Evolutionary conservation across 2,888 invertebrate genomes (phyloP).

Genomic region (Acleris sparsana): DNA sequence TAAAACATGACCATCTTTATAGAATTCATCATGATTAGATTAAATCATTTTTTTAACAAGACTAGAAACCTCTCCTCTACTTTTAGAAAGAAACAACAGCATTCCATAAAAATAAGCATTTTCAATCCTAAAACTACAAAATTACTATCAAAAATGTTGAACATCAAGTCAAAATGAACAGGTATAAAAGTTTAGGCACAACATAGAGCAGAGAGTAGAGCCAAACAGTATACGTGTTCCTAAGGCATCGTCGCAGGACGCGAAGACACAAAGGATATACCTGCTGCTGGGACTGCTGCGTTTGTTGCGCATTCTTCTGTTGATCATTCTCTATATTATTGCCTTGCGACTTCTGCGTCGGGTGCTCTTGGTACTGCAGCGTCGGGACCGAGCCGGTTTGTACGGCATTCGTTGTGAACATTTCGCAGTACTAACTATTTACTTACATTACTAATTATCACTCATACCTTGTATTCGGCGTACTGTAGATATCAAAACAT

Average conservation of each 20-base stretch:
- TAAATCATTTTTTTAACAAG: too few relatives aligned
- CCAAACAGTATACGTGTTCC: constrained; percentile 31
- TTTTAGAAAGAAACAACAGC: too few relatives aligned
- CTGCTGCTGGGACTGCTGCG: constrained; percentile 61
- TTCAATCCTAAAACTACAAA: too few relatives aligned
- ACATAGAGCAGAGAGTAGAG: constrained; percentile 20
- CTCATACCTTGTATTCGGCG: constrained; percentile 35
- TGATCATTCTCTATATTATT: constrained; percentile 85
- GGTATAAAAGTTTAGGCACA: not conserved
- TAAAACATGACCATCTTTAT: too few relatives aligned
- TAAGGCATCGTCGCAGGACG: constrained; percentile 24
- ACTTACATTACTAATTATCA: constrained; percentile 39
- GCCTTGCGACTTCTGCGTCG: constrained; percentile 83
- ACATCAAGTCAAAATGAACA: not conserved
- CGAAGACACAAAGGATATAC: constrained; percentile 41
- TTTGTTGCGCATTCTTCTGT: constrained; percentile 83
- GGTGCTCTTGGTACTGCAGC: constrained; percentile 88
- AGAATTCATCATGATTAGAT: too few relatives aligned
- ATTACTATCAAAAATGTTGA: too few relatives aligned
- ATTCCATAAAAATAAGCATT: too few relatives aligned
- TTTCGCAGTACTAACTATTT: constrained; percentile 55
- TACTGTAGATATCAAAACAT: constrained; percentile 35
- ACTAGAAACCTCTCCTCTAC: too few relatives aligned
- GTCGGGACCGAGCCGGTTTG: constrained; percentile 84
- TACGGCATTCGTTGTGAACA: constrained; percentile 85